Percentiles rank a stretch among this genome's conserved stretches.
Evolutionary conservation across 2,113 vertebrate genomes (phyloP).

Genomic region (Diglossa brunneiventris): DNA sequence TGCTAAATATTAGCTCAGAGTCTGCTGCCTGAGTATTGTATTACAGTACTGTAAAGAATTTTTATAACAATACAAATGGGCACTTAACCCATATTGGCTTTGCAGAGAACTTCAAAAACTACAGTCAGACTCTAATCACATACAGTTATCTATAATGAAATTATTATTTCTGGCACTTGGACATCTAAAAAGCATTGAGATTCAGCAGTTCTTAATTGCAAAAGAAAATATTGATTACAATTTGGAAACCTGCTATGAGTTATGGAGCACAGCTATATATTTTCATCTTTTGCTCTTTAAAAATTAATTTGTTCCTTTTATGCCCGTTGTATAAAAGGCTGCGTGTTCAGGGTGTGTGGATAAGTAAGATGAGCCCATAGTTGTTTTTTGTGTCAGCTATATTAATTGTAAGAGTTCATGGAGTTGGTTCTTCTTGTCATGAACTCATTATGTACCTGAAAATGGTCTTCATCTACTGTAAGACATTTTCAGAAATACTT

Average conservation of each 20-base stretch:
- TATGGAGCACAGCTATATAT: background rate
- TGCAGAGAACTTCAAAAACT: background rate
- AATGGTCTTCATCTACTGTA: background rate
- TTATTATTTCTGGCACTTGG: background rate
- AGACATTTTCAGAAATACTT: background rate
- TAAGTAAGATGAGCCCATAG: background rate
- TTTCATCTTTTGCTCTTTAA: conserved; percentile 49
- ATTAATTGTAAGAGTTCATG: background rate
- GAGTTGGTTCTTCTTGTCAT: background rate
- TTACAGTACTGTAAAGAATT: background rate
- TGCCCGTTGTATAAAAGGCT: background rate
- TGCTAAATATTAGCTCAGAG: background rate
- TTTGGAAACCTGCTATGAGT: conserved; percentile 10
- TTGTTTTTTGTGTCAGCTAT: background rate
- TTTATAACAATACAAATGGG: background rate
- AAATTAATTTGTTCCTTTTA: conserved; percentile 34
- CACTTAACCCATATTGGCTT: background rate
- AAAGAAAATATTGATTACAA: conserved; percentile 20
- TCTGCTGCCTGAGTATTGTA: background rate
- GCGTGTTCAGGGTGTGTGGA: background rate
- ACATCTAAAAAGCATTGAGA: background rate
- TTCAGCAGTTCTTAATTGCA: conserved; percentile 1
- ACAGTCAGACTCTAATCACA: background rate
- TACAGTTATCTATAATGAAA: background rate
- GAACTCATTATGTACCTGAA: background rate